Evolutionary conservation across 2,113 vertebrate genomes (phyloP), one percentile per base, ranked within the genome.

Genomic region (Empidonax traillii): DNA sequence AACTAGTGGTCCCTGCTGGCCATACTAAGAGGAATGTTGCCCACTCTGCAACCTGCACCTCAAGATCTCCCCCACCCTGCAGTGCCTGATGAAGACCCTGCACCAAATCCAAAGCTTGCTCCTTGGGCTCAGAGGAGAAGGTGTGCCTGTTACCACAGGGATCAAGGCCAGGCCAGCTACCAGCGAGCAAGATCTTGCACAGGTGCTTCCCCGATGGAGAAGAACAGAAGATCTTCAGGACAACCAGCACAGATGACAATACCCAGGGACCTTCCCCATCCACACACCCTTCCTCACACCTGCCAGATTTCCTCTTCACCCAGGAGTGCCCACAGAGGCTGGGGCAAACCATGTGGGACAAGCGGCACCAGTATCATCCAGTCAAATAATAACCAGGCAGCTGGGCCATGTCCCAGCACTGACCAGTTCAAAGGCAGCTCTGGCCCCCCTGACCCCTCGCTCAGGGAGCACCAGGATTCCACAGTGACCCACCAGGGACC

Each of bases 391-490:
- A 78, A 52, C 28, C 55, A 74, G 66, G 58, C 39, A 73, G 37
- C 9, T 61, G 67, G 58, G 49, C 59, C 43, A 14, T 0, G 5
- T 69, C 58, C 58, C 67, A 67, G 75, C 41, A 72, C 53, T 0
- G 0, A 47, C 30, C 43, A 52, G 46, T 22, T 62, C 73, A 55
- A 56, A 90, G 80, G 80, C 65, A 84, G 73, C 65, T 53, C 80
- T 0, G 1, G 44, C 52, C 18, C 37, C 25, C 19, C 0, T 30
- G 13, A 30, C 37, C 52, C 27, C 76, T 80, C 0, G 0, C n/a
- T 18, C 0, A 0, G n/a, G 58, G 30, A 76, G 8, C 4, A 19
- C 16, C 49, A 67, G 56, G 59, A 66, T 56, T 43, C 49, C 20
- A 13, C 12, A 2, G 16, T n/a, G 66, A 72, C 41, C 55, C 69